A percentile compares a stretch with the other conserved stretches of the same genome.
These are phyloP conservation scores for Dissostichus mawsoni DNA, from an alignment of 2,113 vertebrate genomes.

Conservation along the genomic window DNA sequence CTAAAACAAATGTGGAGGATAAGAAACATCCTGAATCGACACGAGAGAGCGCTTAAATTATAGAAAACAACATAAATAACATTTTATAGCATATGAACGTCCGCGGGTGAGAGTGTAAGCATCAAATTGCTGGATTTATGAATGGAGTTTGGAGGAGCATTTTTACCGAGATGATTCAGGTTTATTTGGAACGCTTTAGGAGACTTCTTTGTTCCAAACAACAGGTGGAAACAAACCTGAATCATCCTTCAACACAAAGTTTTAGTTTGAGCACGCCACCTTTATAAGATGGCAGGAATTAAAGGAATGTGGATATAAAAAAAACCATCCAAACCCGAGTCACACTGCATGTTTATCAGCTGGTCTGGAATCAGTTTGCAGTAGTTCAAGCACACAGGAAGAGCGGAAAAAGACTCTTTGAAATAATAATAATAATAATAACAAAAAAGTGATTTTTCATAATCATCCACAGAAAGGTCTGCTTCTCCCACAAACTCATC, in stretches of 20 bases:
- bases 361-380: slow-evolving; percentile 31
- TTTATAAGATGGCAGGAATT: neutral
- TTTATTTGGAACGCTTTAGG: no score
- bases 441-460: neutral
- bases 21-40: no score
- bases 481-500: neutral
- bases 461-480: neutral
- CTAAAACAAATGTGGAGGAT: no score
- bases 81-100: no score
- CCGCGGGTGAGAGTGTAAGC: no score
- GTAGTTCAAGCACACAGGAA: slow-evolving; percentile 41
- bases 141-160: no score
- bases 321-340: neutral
- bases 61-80: no score
- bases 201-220: no score
- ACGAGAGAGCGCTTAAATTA: no score
- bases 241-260: neutral
- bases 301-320: neutral
- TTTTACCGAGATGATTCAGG: no score
- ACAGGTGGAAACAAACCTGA: neutral
- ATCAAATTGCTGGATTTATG: no score
- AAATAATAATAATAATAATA: neutral
- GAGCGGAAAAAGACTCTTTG: slow-evolving; percentile 7
- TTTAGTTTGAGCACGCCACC: neutral
- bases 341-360: neutral